A percentile compares a stretch with the other conserved stretches of the same genome.
These are phyloP conservation scores for Shinisaurus crocodilurus DNA, from an alignment of 2,113 vertebrate genomes.

Conservation along the genomic window DNA sequence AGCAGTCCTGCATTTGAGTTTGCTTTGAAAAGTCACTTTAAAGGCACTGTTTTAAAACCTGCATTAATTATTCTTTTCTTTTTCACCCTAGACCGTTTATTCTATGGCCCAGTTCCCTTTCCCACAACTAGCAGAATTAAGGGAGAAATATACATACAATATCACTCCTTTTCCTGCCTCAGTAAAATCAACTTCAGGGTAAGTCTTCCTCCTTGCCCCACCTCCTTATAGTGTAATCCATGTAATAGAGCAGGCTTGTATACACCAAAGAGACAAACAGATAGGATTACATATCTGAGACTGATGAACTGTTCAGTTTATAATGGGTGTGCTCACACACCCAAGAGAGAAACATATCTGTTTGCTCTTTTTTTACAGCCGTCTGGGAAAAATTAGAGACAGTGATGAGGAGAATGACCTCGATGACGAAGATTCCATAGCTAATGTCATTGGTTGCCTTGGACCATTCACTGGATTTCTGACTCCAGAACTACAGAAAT, in stretches of 20 bases:
- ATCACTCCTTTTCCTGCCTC: slow-evolving; percentile 96
- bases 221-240: neutral
- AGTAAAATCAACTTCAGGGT: slow-evolving; percentile 88
- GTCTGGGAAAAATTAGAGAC: slow-evolving; percentile 82
- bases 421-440: slow-evolving; percentile 91
- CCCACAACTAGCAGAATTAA: slow-evolving; percentile 93
- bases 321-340: neutral
- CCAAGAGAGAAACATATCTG: slow-evolving; percentile 23
- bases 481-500: slow-evolving; percentile 91
- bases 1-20: neutral
- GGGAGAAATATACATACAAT: slow-evolving; percentile 99
- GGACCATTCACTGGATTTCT: slow-evolving; percentile 93
- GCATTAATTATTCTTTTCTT: neutral
- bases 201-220: slow-evolving; percentile 56
- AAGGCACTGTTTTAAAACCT: slow-evolving; percentile 15
- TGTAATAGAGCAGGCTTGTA: neutral
- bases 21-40: slow-evolving; percentile 25
- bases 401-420: slow-evolving; percentile 94
- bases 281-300: slow-evolving; percentile 8
- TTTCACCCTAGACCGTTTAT: slow-evolving; percentile 88
- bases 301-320: slow-evolving; percentile 8
- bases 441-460: slow-evolving; percentile 90
- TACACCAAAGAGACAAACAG: neutral
- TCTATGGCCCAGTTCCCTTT: slow-evolving; percentile 96
- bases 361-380: slow-evolving; percentile 69